Percentiles rank a stretch among this genome's conserved stretches.
Conservation (phyloP, 2,113 vertebrate species). For the Cyphomyrus plagiostoma region DNA sequence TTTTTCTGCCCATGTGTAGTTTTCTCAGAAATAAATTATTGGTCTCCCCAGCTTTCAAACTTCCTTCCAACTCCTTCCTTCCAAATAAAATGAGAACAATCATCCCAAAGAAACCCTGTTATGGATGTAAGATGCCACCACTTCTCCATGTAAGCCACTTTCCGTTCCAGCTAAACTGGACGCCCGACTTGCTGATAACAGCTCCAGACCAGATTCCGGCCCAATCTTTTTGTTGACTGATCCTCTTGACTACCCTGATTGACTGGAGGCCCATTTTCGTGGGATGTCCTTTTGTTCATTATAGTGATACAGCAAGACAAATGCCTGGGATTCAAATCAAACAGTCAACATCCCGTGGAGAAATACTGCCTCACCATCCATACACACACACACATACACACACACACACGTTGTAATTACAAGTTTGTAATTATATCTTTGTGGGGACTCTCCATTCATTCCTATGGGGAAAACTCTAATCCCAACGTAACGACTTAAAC, state of each 20-base stretch:
- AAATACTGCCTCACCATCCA: slow-evolving; percentile 37
- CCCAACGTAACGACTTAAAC: background rate
- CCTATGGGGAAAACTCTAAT: background rate
- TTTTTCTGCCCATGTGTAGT: slow-evolving; percentile 63
- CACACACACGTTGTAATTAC: background rate
- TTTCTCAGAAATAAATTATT: slow-evolving; percentile 59
- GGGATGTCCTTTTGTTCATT: background rate
- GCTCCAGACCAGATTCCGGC: background rate
- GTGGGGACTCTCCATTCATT: background rate
- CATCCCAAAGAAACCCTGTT: slow-evolving; percentile 59
- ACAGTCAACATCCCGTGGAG: slow-evolving; percentile 53
- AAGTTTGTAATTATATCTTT: background rate
- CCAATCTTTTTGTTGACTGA: slow-evolving; percentile 5
- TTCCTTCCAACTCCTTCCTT: slow-evolving; percentile 29
- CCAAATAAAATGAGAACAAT: slow-evolving; percentile 53
- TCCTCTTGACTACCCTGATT: background rate
- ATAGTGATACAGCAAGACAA: slow-evolving; percentile 48
- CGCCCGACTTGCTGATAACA: background rate
- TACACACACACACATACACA: slow-evolving; percentile 27
- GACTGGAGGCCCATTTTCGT: background rate
- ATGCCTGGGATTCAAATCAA: slow-evolving; percentile 58
- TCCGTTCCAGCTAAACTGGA: background rate
- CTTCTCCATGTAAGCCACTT: background rate
- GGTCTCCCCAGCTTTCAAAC: slow-evolving; percentile 37
- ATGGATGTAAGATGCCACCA: slow-evolving; percentile 50